Conservation (phyloP, 2,888 invertebrate species). For the Ecdyonurus torrentis region DNA sequence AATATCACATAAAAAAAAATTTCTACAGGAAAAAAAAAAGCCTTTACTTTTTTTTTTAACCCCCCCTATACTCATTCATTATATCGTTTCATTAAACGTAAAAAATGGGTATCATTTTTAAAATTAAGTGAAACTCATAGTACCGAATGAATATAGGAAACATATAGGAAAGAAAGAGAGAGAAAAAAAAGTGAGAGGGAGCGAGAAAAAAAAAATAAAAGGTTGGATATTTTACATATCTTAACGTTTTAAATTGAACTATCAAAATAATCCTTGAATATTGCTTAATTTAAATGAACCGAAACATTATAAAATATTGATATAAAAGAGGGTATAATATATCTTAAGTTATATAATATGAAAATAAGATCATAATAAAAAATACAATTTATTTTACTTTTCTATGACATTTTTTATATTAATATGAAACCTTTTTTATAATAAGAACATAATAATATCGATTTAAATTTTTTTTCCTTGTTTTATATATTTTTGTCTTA, state of each 20-base stretch:
- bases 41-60: no score
- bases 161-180: no score
- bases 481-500: no score
- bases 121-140: constrained; percentile 13
- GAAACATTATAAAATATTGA: constrained; percentile 16
- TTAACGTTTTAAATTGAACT: constrained; percentile 7
- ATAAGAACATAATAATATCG: no score
- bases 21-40: no score
- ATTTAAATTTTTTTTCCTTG: no score
- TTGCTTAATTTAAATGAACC: constrained; percentile 16
- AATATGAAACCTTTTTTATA: no score
- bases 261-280: constrained; percentile 14
- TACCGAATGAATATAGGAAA: not conserved
- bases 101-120: constrained; percentile 15
- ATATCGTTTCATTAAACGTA: constrained; percentile 16
- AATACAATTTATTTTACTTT: not conserved
- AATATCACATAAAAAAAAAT: no score
- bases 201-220: no score
- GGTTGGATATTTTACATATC: not conserved
- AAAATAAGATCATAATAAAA: not conserved
- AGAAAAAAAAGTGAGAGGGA: no score
- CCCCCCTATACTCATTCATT: constrained; percentile 14
- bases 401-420: no score
- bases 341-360: not conserved
- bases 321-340: constrained; percentile 10